Conservation (phyloP, 2,113 vertebrate genomes). For the Silurus glanis region DNA sequence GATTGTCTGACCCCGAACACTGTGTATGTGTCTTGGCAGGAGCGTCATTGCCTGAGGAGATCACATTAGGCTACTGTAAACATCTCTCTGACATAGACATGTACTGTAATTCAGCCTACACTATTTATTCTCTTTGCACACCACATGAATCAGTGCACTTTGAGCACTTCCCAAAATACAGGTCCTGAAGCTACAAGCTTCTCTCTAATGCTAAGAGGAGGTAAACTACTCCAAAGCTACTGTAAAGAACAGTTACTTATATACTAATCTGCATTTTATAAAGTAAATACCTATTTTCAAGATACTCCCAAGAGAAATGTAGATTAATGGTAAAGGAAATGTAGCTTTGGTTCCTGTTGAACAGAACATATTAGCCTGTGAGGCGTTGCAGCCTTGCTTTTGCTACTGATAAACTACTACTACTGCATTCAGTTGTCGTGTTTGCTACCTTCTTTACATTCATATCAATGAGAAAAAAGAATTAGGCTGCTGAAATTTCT, state of each 20-base stretch:
- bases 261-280: not conserved
- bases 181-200: conserved; percentile 3
- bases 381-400: not conserved
- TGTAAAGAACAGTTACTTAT: not conserved
- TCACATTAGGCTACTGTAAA: conserved; percentile 49
- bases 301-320: not conserved
- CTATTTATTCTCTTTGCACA: conserved; percentile 48
- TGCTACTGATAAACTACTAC: not conserved
- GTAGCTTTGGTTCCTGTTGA: not conserved
- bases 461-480: not conserved
- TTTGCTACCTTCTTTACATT: not conserved
- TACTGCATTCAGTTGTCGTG: not conserved
- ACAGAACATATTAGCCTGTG: not conserved
- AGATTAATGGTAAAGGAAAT: not conserved
- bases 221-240: conserved; percentile 16
- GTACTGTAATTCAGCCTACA: conserved; percentile 48
- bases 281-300: not conserved
- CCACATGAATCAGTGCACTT: conserved; percentile 48
- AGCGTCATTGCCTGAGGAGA: conserved; percentile 47
- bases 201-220: conserved; percentile 8
- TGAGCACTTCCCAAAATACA: conserved; percentile 40
- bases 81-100: conserved; percentile 49
- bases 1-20: conserved; percentile 23
- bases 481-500: not conserved
- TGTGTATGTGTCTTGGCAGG: conserved; percentile 44